Evolutionary conservation across 53 echinoderm and acorn worm species (phyloP), one percentile per base, ranked within the genome.

Genomic region (Paracentrotus lividus): DNA sequence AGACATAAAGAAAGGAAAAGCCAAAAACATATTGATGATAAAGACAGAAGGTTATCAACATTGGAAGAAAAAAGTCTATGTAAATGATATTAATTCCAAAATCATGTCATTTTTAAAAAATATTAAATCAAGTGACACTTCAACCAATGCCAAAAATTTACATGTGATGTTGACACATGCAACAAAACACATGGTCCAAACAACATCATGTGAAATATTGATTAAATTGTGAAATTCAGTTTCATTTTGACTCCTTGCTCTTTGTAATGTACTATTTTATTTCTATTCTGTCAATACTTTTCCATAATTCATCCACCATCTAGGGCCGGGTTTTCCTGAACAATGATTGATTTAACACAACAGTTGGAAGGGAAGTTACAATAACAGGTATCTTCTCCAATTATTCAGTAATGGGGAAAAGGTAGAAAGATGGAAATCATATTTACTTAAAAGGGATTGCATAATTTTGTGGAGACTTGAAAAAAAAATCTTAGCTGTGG

Each of bases 151-250:
- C 76, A 76, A 42, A 40, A 81, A 47, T 81, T 44, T 45, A 47
- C n/a, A 45, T 49, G 81, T 26, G 44, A 81, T n/a, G 9, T 5
- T 2, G 21, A 81, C 34, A n/a, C 81, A n/a, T 44, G 81, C 12
- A 9, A 20, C 8, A 18, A 38, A 36, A 27, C 40, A 72, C 20
- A 40, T 18, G 72, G 72, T 72, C 72, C 10, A 26, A 24, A 78
- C 23, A n/a, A 81, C 81, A 45, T 81, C 81, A 81, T 81, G 47
- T 81, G 47, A 45, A 45, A 81, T 81, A 81, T 23, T 45, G n/a
- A n/a, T 81, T 13, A 47, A 72, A 81, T 81, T 81, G n/a, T 81
- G 27, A 81, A n/a, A 45, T 81, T 81, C n/a, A 4, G 81, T 81
- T 81, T 81, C 81, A 18, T 45, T 81, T 81, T 81, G 8, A 27